Conservation (phyloP, 2,113 vertebrate genomes). For the Motacilla tschutschensis region DNA sequence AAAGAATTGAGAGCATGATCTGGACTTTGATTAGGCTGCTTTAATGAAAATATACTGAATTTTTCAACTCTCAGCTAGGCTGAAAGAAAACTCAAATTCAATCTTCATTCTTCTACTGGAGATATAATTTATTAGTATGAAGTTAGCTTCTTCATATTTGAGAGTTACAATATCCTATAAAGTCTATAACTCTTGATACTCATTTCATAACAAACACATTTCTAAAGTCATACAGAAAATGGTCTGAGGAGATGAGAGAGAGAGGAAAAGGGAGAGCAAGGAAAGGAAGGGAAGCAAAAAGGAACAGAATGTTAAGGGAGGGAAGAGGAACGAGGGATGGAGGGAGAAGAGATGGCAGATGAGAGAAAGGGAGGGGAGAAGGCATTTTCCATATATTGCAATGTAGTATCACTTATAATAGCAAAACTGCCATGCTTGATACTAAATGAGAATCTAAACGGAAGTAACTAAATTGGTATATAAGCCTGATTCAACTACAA, state of each 20-base stretch:
- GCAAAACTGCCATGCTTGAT: background rate
- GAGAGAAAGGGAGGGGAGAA: background rate
- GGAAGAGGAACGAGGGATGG: background rate
- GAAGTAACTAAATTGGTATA: background rate
- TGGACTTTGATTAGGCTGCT: background rate
- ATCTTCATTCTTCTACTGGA: slow-evolving; percentile 3
- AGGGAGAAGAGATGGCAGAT: background rate
- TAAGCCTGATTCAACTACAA: background rate
- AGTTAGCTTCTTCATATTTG: background rate
- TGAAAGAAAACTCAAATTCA: slow-evolving; percentile 9
- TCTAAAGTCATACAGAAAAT: background rate
- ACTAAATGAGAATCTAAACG: background rate
- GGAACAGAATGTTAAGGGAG: background rate
- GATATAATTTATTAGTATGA: background rate
- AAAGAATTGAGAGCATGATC: background rate
- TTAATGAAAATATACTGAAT: slow-evolving; percentile 2
- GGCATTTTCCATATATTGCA: background rate
- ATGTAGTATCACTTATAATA: background rate
- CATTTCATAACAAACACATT: background rate
- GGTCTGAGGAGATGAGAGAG: background rate
- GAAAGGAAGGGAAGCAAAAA: background rate
- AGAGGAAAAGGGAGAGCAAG: background rate
- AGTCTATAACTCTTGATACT: background rate
- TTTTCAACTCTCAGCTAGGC: background rate
- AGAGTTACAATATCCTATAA: background rate